Percentiles rank a stretch among this genome's conserved stretches.
phyloP scores from a whole-genome alignment of 2,113 vertebrate species.

The Fregata magnificens region DNA sequence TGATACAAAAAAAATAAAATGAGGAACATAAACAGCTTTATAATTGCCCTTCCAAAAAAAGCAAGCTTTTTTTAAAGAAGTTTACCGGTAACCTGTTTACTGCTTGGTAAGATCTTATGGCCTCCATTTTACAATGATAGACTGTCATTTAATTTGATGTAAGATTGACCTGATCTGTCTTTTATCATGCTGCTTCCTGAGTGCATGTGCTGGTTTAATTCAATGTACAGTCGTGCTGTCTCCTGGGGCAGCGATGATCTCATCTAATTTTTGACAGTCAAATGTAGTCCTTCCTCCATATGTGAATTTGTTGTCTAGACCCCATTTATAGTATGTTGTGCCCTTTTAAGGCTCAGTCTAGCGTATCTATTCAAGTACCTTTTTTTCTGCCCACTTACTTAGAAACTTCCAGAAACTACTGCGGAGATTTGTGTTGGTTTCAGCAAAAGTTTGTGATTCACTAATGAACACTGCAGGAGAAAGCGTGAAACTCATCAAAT shows the following conservation, averaged over 20 bases:
- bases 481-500: neutral
- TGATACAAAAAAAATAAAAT: neutral
- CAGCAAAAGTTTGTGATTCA: neutral
- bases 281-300: neutral
- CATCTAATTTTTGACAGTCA: neutral
- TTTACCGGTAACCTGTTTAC: neutral
- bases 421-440: slow-evolving; percentile 7
- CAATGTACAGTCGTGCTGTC: neutral
- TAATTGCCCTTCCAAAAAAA: neutral
- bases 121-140: neutral
- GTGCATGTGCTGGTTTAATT: neutral
- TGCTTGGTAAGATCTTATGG: neutral
- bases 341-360: neutral
- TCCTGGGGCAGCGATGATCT: neutral
- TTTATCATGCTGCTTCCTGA: neutral
- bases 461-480: neutral
- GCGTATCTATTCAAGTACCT: neutral
- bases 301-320: neutral
- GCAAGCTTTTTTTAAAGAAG: neutral
- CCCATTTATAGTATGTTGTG: neutral
- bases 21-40: neutral
- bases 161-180: neutral
- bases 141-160: neutral
- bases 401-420: neutral
- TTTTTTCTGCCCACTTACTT: neutral